Conservation (phyloP, 2,113 vertebrate species). For the Lipotes vexillifer region DNA sequence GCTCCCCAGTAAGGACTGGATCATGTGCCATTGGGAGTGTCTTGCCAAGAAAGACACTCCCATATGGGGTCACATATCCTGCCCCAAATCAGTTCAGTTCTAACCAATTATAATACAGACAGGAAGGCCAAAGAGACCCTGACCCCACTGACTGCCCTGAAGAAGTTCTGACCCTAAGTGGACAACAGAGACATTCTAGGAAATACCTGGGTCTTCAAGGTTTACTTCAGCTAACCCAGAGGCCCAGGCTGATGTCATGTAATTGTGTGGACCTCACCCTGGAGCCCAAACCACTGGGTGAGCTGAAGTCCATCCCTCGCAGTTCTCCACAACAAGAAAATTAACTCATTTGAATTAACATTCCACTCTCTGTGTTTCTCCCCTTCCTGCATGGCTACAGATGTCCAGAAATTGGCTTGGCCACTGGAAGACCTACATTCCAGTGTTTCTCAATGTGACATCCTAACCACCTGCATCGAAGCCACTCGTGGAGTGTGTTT, state of each 20-base stretch:
- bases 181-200: not conserved
- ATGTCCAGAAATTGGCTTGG: not conserved
- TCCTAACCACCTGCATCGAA: not conserved
- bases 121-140: not conserved
- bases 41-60: not conserved
- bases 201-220: not conserved
- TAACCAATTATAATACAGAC: not conserved
- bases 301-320: not conserved
- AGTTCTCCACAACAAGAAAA: not conserved
- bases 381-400: not conserved
- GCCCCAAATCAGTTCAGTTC: not conserved
- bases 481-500: not conserved
- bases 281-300: not conserved
- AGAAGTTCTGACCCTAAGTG: not conserved
- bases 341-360: not conserved
- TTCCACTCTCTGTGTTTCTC: not conserved
- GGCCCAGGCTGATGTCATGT: not conserved
- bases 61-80: not conserved
- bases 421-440: not conserved
- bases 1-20: not conserved
- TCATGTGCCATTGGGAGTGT: not conserved
- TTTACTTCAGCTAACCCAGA: not conserved
- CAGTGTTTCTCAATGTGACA: not conserved
- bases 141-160: not conserved
- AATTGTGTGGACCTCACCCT: not conserved